Conservation (phyloP, 1,140 invertebrate genomes). For the Drosophila tani region DNA sequence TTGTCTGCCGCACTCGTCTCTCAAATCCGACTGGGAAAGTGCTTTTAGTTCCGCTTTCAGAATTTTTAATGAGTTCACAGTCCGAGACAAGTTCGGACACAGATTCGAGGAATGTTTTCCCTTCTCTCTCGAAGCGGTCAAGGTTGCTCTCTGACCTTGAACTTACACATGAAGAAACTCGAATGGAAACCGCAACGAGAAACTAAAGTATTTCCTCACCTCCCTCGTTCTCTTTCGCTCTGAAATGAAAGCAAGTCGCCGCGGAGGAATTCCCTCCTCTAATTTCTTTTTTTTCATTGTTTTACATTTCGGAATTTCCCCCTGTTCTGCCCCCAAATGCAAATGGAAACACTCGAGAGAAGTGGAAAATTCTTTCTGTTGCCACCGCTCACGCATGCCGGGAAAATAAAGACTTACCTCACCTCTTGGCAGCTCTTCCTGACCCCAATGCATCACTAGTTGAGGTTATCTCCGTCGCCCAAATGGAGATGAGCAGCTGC, state of each 20-base stretch:
- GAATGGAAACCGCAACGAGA: constrained; percentile 1
- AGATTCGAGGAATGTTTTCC: constrained; percentile 26
- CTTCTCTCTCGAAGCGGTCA: constrained; percentile 19
- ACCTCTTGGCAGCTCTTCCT: constrained; percentile 14
- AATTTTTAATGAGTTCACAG: constrained; percentile 45
- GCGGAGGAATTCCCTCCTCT: constrained; percentile 12
- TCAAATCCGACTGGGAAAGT: constrained; percentile 26
- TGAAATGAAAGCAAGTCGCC: too few species aligned
- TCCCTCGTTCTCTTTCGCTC: background rate
- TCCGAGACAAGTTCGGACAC: constrained; percentile 21
- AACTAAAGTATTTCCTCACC: background rate
- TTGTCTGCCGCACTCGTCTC: background rate
- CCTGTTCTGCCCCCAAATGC: constrained; percentile 46
- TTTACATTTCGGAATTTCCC: constrained; percentile 16
- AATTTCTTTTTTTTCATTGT: constrained; percentile 18
- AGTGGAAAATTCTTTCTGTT: constrained; percentile 23
- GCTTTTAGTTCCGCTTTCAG: constrained; percentile 25
- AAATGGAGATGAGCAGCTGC: constrained; percentile 25
- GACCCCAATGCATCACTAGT: constrained; percentile 63
- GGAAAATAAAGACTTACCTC: constrained; percentile 17
- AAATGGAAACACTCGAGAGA: constrained; percentile 39
- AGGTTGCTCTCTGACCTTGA: constrained; percentile 39
- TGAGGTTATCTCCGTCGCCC: constrained; percentile 18
- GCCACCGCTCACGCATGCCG: constrained; percentile 4
- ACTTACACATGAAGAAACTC: constrained; percentile 34